Conservation (phyloP, 2,888 invertebrate species). For the Oscheius onirici region DNA sequence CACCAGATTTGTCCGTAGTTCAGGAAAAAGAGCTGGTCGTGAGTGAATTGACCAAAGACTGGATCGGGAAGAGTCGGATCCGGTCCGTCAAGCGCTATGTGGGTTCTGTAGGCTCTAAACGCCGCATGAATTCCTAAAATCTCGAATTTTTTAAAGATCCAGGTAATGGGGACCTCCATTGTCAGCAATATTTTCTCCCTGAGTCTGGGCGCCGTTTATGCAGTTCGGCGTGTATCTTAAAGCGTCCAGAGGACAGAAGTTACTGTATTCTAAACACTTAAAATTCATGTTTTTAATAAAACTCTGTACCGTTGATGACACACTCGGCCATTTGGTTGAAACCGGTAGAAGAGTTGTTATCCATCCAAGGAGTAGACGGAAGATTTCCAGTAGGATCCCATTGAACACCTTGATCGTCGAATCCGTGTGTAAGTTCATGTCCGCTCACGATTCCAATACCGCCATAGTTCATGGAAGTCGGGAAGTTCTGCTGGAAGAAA, state of each 20-base stretch:
- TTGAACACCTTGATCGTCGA: conserved; percentile 80
- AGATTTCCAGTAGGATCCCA: conserved; percentile 62
- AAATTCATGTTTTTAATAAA: neutral
- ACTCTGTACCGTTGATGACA: conserved; percentile 48
- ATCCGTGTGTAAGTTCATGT: conserved; percentile 93
- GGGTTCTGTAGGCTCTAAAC: conserved; percentile 58
- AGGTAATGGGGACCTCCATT: conserved; percentile 71
- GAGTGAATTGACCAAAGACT: conserved; percentile 54
- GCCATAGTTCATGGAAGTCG: conserved; percentile 78
- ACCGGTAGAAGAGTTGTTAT: conserved; percentile 28
- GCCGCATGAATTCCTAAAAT: conserved; percentile 61
- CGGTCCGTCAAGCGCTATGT: conserved; percentile 57
- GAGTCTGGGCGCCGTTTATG: conserved; percentile 75
- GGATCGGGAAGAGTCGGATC: conserved; percentile 61
- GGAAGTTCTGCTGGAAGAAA: conserved; percentile 62
- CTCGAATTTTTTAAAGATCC: too few relatives aligned
- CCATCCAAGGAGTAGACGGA: conserved; percentile 50
- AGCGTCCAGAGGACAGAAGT: conserved; percentile 56
- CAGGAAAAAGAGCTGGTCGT: conserved; percentile 69
- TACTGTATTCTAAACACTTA: conserved; percentile 45
- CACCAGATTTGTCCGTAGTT: conserved; percentile 68
- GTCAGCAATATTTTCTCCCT: conserved; percentile 77
- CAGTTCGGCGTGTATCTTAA: conserved; percentile 48
- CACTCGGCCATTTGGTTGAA: conserved; percentile 59
- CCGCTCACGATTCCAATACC: conserved; percentile 98